Conservation (phyloP, 2,113 vertebrate species). For the Neogobius melanostomus region DNA sequence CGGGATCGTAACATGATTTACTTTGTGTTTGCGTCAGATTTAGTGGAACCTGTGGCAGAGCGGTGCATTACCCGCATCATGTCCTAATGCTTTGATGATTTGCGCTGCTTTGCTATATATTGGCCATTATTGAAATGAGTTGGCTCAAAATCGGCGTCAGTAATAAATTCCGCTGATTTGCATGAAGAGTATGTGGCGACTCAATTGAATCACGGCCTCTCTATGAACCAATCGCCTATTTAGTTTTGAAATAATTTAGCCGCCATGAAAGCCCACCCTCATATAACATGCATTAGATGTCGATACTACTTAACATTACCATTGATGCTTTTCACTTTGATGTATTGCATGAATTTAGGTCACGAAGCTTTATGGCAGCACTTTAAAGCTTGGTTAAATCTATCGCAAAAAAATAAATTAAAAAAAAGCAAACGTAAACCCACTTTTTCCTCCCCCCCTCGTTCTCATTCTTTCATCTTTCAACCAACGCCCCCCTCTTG, state of each 20-base stretch:
- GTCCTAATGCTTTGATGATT: slow-evolving; percentile 12
- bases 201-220: slow-evolving; percentile 2
- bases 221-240: slow-evolving; percentile 18
- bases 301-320: slow-evolving; percentile 33
- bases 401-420: slow-evolving; percentile 35
- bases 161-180: slow-evolving; percentile 8
- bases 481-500: slow-evolving; percentile 59
- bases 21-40: slow-evolving; percentile 6
- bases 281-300: slow-evolving; percentile 34
- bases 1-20: slow-evolving; percentile 6
- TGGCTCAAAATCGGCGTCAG: neutral
- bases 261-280: slow-evolving; percentile 19
- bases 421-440: slow-evolving; percentile 32
- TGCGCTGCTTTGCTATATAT: slow-evolving; percentile 1
- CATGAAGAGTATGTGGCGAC: neutral
- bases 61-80: neutral
- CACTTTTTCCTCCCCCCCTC: slow-evolving; percentile 40
- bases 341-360: slow-evolving; percentile 55
- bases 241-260: slow-evolving; percentile 17
- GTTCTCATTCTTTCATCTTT: slow-evolving; percentile 61
- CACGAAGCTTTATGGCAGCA: slow-evolving; percentile 51
- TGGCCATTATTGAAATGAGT: slow-evolving; percentile 11
- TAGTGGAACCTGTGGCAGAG: slow-evolving; percentile 1
- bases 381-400: slow-evolving; percentile 57
- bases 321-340: slow-evolving; percentile 49